A percentile compares a stretch with the other conserved stretches of the same genome.
These are phyloP conservation scores for Diloba caeruleocephala DNA, from an alignment of 2,888 invertebrate species.

Conservation along the genomic window DNA sequence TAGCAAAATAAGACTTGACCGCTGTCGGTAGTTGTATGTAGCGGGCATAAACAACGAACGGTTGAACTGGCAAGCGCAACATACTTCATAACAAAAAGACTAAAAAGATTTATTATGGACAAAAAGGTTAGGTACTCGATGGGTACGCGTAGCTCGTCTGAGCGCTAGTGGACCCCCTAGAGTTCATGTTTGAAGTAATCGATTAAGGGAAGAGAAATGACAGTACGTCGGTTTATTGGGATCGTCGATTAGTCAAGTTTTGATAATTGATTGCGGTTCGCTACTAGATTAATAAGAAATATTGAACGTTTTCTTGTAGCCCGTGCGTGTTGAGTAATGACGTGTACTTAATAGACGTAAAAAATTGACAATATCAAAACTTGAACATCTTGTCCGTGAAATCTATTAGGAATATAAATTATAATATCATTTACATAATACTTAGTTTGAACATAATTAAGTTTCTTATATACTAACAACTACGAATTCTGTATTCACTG, in stretches of 20 bases:
- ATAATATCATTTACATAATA: constrained; percentile 56
- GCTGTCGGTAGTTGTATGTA: constrained; percentile 51
- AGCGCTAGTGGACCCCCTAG: constrained; percentile 81
- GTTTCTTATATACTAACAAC: constrained; percentile 44
- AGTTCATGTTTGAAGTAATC: constrained; percentile 86
- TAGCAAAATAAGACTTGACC: constrained; percentile 52
- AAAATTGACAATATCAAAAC: constrained; percentile 53
- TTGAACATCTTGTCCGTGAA: constrained; percentile 48
- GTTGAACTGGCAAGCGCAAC: constrained; percentile 48
- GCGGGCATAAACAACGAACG: constrained; percentile 53
- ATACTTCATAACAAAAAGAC: constrained; percentile 66
- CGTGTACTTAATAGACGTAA: constrained; percentile 52
- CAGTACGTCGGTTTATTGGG: constrained; percentile 84
- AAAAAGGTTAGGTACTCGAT: constrained; percentile 69
- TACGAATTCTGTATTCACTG: constrained; percentile 46
- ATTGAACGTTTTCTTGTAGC: constrained; percentile 71
- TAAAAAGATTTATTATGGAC: constrained; percentile 77
- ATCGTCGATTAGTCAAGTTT: constrained; percentile 85
- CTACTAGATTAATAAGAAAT: constrained; percentile 85
- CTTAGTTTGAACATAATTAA: constrained; percentile 48
- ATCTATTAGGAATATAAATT: constrained; percentile 50
- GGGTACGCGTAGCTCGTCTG: constrained; percentile 64
- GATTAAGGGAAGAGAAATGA: constrained; percentile 88
- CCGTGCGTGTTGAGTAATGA: constrained; percentile 66
- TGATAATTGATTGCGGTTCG: constrained; percentile 84